phyloP scores from a whole-genome alignment of 2,888 invertebrate genomes.

The Beris chalybata region DNA sequence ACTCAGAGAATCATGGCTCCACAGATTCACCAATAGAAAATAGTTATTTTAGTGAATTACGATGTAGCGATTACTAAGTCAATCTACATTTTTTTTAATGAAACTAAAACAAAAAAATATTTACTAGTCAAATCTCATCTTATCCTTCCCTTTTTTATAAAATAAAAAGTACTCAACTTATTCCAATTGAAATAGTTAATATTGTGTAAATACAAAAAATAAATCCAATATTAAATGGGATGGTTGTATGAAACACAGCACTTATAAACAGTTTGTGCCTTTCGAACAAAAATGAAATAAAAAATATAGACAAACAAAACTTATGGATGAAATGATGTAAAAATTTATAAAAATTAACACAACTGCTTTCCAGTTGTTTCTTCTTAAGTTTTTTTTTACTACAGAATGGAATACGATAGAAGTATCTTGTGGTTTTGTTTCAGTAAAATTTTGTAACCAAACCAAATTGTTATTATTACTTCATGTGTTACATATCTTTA shows the following conservation, averaged over 20 bases:
- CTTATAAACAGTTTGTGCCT: slow-evolving; percentile 21
- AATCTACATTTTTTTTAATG: not conserved
- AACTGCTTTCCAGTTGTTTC: too few relatives aligned
- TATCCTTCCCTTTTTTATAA: slow-evolving; percentile 1
- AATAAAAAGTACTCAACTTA: too few relatives aligned
- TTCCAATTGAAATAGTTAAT: too few relatives aligned
- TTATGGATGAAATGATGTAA: too few relatives aligned
- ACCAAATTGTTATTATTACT: not conserved
- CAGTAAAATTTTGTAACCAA: not conserved
- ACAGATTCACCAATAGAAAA: slow-evolving; percentile 40
- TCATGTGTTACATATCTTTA: not conserved
- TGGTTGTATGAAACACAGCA: not conserved
- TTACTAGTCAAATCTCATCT: not conserved
- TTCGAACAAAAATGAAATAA: slow-evolving; percentile 8
- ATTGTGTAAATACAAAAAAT: too few relatives aligned
- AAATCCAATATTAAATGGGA: too few relatives aligned
- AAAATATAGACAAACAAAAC: not conserved
- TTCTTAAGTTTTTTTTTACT: too few relatives aligned
- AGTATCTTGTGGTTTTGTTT: not conserved
- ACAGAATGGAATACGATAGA: too few relatives aligned
- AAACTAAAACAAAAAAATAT: too few relatives aligned
- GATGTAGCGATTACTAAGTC: slow-evolving; percentile 44
- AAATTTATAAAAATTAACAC: not conserved
- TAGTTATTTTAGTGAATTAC: slow-evolving; percentile 43
- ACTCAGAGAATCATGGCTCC: slow-evolving; percentile 40